Conservation (phyloP, 2,113 vertebrate genomes). For the Proterorhinus semilunaris region DNA sequence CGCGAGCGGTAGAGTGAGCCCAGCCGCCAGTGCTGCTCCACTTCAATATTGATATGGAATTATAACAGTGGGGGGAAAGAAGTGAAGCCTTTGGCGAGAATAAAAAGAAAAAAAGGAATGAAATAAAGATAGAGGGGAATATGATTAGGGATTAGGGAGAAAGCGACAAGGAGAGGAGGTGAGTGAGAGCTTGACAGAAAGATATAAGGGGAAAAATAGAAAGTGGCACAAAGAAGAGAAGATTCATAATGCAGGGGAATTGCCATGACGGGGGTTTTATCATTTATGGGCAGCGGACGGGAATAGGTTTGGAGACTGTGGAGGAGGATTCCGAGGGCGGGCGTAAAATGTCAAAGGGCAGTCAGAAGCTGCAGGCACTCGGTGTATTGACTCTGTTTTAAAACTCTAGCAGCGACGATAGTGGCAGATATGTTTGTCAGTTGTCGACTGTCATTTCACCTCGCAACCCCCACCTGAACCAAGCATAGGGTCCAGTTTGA, state of each 20-base stretch:
- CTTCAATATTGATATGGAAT: slow-evolving; percentile 60
- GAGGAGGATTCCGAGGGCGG: background rate
- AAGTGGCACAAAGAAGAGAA: slow-evolving; percentile 33
- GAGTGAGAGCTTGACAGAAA: slow-evolving; percentile 35
- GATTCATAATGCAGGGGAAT: slow-evolving; percentile 45
- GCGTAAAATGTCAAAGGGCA: background rate
- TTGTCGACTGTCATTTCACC: too few species aligned
- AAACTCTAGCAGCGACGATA: too few species aligned
- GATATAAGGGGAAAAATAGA: slow-evolving; percentile 42
- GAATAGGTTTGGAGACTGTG: slow-evolving; percentile 19
- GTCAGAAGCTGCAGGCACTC: too few species aligned
- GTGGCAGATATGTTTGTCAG: too few species aligned
- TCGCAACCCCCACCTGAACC: too few species aligned
- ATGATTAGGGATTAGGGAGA: slow-evolving; percentile 24
- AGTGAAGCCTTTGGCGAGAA: slow-evolving; percentile 32
- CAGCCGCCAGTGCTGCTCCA: slow-evolving; percentile 48
- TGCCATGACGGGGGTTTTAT: slow-evolving; percentile 42
- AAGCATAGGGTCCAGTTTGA: too few species aligned
- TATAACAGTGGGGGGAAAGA: slow-evolving; percentile 47
- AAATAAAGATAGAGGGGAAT: slow-evolving; percentile 36
- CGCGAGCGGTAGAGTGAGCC: slow-evolving; percentile 56
- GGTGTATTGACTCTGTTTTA: too few species aligned
- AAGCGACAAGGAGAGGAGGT: slow-evolving; percentile 8
- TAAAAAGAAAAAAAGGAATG: slow-evolving; percentile 31
- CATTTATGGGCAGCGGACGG: slow-evolving; percentile 35